Evolutionary conservation across 2,797 vertebrate species (phyloP), one percentile per base, ranked within the genome.

Genomic region (Calcarius lapponicus): DNA sequence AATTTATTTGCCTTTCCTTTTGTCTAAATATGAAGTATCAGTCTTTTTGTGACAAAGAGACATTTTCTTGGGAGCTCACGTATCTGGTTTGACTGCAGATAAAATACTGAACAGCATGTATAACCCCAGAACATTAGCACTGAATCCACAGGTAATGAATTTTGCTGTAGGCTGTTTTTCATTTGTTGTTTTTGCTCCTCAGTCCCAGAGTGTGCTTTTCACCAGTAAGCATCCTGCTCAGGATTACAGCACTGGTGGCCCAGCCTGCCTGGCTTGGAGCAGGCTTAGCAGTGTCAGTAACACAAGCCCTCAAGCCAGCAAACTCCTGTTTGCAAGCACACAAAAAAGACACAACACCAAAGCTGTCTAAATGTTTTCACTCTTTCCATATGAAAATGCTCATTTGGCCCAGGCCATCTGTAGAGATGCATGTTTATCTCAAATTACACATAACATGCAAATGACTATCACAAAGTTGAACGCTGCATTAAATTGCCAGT

Each of bases 111-210:
- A 83, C 81, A 92, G 70, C 67, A 64, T 56, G 61, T 92, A 36
- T 80, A 95, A 86, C 85, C 69, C 90, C 86, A 67, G 88, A 91
- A 97, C 86, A 96, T 95, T 96, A 97, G 72, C 74, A 43, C 58
- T 42, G 86, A 96, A 91, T 96, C 92, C 86, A 83, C 96, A 97
- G 96, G 96, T 97, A 97, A 97, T 96, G 88, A 97, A 97, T 97
- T 97, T 96, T 90, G 95, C 97, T 90, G 8, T 26, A 93, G 97
- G 97, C 95, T 96, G 69, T 95, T 96, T 94, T 95, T 76, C 73
- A 82, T 16, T 91, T 93, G 79, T 95, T 97, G 80, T 92, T 97
- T 97, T 97, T 47, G 56, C 88, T 97, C 93, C 86, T 85, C 3
- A 6, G 69, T 91, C 91, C 71, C 47, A 82, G 71, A 88, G 80